Base-by-base conservation (phyloP, 2,113 vertebrate species). In the Pseudonaja textilis region DNA sequence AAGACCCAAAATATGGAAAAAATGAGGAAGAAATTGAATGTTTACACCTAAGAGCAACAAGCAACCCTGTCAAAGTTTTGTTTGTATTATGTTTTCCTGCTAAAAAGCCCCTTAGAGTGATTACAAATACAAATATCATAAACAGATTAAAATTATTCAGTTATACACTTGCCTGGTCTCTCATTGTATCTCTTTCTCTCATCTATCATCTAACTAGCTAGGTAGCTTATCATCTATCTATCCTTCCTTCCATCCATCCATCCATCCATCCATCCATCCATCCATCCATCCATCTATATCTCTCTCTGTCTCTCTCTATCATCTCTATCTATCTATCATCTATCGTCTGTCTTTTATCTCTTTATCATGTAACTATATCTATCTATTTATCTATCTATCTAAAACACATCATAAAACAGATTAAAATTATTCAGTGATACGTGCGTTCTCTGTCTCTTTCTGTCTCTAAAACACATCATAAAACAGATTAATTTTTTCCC, bases 31-130 rank as follows among this genome's bases (percentile, higher is more conserved):
- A 61, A 91, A 94, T 18, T 2, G 54, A 12, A 56, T 42, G 92
- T 52, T 11, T 54, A 93, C 42, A 94, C 94, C 89, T 90, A 12
- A 14, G 42, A 9, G 45, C 95, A n/a, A 93, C 6, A 93, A 3
- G 55, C 93, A 93, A 3, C 69, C 90, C 20, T 93, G 14, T 14
- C 23, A 64, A 23, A 0, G 0, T 64, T 85, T 9, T 45, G 26
- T 64, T 50, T 85, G 22, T 92, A n/a, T 89, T 61, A 23, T 52
- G 22, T 25, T 69, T 64, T 74, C 54, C 11, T 74, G 18, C 9
- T 59, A 8, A 9, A n/a, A 14, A n/a, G 52, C 1, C 25, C 23
- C 26, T 89, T 42, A 85, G 6, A 88, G 23, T 56, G 52, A 3
- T 81, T 57, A 81, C 34, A 81, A 89, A 54, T 8, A 81, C 8